These are phyloP conservation scores for Macroteleia sp. DNA, from an alignment of 2,888 invertebrate genomes.

Conservation along the genomic window DNA sequence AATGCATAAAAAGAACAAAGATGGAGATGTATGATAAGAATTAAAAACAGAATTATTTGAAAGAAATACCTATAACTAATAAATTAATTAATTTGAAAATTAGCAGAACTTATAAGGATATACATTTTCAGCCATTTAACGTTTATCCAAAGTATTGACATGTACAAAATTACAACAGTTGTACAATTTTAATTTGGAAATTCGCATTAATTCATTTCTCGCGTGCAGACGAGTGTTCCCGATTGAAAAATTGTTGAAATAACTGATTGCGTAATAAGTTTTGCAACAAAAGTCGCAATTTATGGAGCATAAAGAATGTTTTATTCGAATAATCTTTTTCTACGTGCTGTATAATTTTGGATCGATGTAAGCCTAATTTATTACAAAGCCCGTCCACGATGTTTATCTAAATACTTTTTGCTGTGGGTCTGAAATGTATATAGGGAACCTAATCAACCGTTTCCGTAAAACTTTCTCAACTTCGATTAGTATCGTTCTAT, in stretches of 20 bases:
- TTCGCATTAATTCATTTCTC: too few relatives aligned
- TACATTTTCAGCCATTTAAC: too few relatives aligned
- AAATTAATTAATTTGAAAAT: too few relatives aligned
- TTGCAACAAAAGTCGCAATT: conserved; percentile 6
- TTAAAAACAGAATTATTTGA: too few relatives aligned
- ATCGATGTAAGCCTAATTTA: conserved; percentile 55
- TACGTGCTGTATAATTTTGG: conserved; percentile 22
- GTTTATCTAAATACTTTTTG: conserved; percentile 61
- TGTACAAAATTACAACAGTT: too few relatives aligned
- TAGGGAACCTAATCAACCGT: conserved; percentile 53
- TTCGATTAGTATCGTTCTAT: conserved; percentile 58
- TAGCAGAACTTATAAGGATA: too few relatives aligned
- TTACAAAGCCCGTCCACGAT: conserved; percentile 38
- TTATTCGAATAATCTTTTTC: conserved; percentile 8
- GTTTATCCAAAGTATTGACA: too few relatives aligned
- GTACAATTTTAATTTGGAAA: too few relatives aligned
- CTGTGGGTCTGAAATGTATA: conserved; percentile 32
- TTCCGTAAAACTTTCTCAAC: conserved; percentile 52
- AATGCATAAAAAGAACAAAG: too few relatives aligned
- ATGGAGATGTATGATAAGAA: too few relatives aligned
- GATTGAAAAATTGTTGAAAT: neutral
- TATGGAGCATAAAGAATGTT: conserved; percentile 14
- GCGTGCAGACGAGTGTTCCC: too few relatives aligned
- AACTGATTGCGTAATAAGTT: neutral
- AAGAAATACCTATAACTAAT: too few relatives aligned